phyloP scores from a whole-genome alignment of 2,888 invertebrate genomes.

The Cryptocephalus moraei region DNA sequence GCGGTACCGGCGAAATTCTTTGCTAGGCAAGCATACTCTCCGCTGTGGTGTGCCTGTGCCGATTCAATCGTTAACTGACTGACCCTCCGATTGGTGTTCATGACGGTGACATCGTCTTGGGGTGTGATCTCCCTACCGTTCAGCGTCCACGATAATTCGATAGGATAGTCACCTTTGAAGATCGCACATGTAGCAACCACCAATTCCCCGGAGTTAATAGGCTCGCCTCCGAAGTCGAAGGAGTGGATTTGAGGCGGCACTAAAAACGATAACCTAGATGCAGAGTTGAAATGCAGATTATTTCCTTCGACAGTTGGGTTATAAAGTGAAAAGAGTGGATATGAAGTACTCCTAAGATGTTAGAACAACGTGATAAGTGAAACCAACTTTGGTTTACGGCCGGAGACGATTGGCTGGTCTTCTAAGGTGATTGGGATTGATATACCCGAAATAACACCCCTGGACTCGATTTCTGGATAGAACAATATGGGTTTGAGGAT shows the following conservation, averaged over 20 bases:
- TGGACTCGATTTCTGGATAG: too few relatives aligned
- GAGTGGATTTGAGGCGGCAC: constrained; percentile 72
- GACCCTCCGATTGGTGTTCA: constrained; percentile 47
- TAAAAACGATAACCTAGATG: constrained; percentile 25
- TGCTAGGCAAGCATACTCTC: constrained; percentile 46
- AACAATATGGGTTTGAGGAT: too few relatives aligned
- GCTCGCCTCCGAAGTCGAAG: constrained; percentile 65
- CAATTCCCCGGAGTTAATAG: constrained; percentile 38
- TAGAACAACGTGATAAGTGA: too few relatives aligned
- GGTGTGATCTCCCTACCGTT: constrained; percentile 39
- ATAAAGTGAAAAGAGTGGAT: too few relatives aligned
- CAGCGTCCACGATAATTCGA: constrained; percentile 64
- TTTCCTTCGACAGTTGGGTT: too few relatives aligned
- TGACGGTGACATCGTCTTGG: constrained; percentile 45
- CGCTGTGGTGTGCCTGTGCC: constrained; percentile 40
- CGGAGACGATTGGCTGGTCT: too few relatives aligned
- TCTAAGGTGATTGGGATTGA: too few relatives aligned
- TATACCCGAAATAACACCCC: too few relatives aligned
- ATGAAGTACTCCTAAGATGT: too few relatives aligned
- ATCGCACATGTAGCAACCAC: constrained; percentile 49
- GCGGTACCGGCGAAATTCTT: constrained; percentile 60
- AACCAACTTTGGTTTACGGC: too few relatives aligned
- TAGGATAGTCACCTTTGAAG: constrained; percentile 67
- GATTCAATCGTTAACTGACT: constrained; percentile 44
- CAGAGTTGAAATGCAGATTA: too few relatives aligned